Evolutionary conservation across 1,140 invertebrate species (phyloP), one percentile per base, ranked within the genome.

Genomic region (Phocides pigmalion): DNA sequence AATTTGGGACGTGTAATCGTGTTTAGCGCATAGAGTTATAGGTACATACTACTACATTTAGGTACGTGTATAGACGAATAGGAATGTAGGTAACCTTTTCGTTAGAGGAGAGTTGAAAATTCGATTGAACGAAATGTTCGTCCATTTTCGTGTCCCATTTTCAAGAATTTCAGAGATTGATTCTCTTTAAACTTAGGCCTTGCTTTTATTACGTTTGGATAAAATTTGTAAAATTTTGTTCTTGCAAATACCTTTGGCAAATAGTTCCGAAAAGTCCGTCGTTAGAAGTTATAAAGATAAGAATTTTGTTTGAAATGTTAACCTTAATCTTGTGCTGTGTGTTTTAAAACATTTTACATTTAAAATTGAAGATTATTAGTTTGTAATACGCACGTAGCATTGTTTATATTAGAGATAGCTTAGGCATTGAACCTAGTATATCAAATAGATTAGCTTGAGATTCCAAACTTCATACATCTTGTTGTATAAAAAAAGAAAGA

Each of bases 21-120:
- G n/a, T n/a, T n/a, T n/a, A n/a, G n/a, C n/a, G n/a, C n/a, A n/a
- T n/a, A n/a, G n/a, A n/a, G 6, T 28, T 28, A 8, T 28, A 28
- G 25, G 25, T n/a, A n/a, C 25, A 8, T 28, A 28, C 25, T 8
- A 28, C 25, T 28, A 28, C 25, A 28, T 28, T 8, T 28, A 22
- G n/a, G 20, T 22, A 22, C 5, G 20, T 3, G 28, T 8, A 4
- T 32, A 32, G 28, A 46, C 4, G 9, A 2, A 4, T 16, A 20
- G 9, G 22, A 28, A 49, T 49, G 12, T 49, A 15, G n/a, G 22
- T 28, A 28, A 49, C 20, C 0, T 12, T 20, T 49, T 49, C 46
- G 46, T 49, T 49, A 19, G 46, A 15, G 46, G 12, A 49, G 12
- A 49, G 20, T 28, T 49, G 20, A 15, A 49, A 49, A 49, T 49